A percentile compares a stretch with the other conserved stretches of the same genome.
These are phyloP conservation scores for Ophonus ardosiacus DNA, from an alignment of 2,888 invertebrate genomes.

Conservation along the genomic window DNA sequence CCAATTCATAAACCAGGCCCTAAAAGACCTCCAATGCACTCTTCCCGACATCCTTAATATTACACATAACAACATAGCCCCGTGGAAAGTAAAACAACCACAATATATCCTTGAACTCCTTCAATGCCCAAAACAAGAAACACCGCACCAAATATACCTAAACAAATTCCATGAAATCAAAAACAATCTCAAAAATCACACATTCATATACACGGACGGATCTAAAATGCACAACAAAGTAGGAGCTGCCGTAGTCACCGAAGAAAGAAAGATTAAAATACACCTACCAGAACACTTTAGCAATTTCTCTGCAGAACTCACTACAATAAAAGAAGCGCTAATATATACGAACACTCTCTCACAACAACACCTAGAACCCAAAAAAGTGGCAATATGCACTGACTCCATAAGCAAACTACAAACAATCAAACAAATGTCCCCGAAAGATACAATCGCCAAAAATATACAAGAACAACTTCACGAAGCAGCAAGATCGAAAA, in stretches of 20 bases:
- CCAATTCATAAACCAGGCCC: neutral
- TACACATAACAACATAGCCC: neutral
- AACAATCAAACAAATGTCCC: too few species aligned
- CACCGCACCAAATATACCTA: neutral
- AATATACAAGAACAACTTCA: neutral
- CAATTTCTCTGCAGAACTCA: constrained; percentile 3
- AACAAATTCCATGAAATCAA: too few species aligned
- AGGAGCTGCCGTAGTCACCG: neutral
- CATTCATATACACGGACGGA: constrained; percentile 10
- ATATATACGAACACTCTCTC: too few species aligned
- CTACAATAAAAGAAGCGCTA: neutral
- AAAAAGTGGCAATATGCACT: too few species aligned
- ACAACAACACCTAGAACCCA: too few species aligned
- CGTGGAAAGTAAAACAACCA: neutral
- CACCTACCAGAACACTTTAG: neutral
- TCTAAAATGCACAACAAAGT: neutral
- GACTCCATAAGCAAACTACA: too few species aligned
- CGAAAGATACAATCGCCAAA: too few species aligned
- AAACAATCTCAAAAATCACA: neutral
- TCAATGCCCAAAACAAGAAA: constrained; percentile 7
- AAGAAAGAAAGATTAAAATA: too few species aligned
- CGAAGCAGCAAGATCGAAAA: neutral
- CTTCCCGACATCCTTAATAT: neutral
- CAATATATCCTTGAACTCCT: constrained; percentile 5
- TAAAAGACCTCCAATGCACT: neutral